Evolutionary conservation across 2,888 invertebrate species (phyloP), one percentile per base, ranked within the genome.

Genomic region (Phalera bucephala): DNA sequence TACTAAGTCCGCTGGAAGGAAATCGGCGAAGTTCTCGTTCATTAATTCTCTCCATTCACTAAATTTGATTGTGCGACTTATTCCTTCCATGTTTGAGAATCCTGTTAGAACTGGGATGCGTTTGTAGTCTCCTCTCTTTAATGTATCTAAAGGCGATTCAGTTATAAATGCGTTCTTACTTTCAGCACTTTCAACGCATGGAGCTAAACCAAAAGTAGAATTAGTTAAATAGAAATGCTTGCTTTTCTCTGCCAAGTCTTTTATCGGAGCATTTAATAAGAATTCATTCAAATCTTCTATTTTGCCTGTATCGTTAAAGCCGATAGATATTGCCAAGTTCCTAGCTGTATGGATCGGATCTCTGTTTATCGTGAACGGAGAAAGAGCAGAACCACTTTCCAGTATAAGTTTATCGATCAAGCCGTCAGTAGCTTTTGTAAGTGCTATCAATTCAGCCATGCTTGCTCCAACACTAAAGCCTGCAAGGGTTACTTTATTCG

Each of bases 391-490:
- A 2, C 84, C 86, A 64, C 88, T 89, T 33, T 89, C 89, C 9
- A 88, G 45, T 42, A 86, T 77, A 1, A 88, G 39, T 63, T 83
- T 83, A 22, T 83, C 55, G 25, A 88, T 71, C 14, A 89, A 56
- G 17, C 86, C 86, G 13, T 67, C 59, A 12, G 82, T 60, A 34
- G 74, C 58, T 54, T 78, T 74, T 0, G 85, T 80, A 1, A 88
- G 33, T 0, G 74, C 66, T 9, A 86, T 52, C 2, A 89, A 29
- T 35, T 88, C 87, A 5, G 85, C 87, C 73, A 88, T 73, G 1
- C 92, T 84, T 0, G 94, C 95, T 4, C 95, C 95, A 3, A 96
- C 94, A 38, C 94, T 95, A 64, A 95, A 95, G 0, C 97, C 97
- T 64, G 95, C 92, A 1, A 97, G 72, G 0, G 96, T 97, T 0